Percentiles rank a stretch among this genome's conserved stretches.
These are phyloP conservation scores for Mizuhopecten yessoensis DNA, from an alignment of 1,140 invertebrate genomes.

Conservation along the genomic window DNA sequence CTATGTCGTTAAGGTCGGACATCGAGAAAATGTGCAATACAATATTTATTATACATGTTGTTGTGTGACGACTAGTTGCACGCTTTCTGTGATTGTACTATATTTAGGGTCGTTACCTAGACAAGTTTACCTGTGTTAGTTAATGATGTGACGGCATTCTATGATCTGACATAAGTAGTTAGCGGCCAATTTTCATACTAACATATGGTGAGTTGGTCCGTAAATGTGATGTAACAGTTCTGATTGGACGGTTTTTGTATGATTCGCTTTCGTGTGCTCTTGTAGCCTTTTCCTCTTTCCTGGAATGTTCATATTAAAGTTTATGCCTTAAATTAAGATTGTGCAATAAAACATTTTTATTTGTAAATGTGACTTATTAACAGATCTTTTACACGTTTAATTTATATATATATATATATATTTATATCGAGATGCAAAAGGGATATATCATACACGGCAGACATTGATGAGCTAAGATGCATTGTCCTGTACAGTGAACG, in stretches of 20 bases:
- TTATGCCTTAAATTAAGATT: background rate
- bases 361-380: slow-evolving; percentile 29
- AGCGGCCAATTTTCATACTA: slow-evolving; percentile 6
- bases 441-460: slow-evolving; percentile 33
- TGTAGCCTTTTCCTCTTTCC: background rate
- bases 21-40: slow-evolving; percentile 3
- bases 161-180: slow-evolving; percentile 4
- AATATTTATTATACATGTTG: slow-evolving; percentile 35
- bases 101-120: background rate
- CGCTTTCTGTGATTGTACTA: slow-evolving; percentile 24
- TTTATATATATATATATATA: slow-evolving; percentile 20
- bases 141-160: background rate
- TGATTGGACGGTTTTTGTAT: slow-evolving; percentile 21
- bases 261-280: slow-evolving; percentile 25
- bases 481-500: background rate
- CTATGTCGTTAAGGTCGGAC: background rate
- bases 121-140: background rate
- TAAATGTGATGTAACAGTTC: slow-evolving; percentile 7
- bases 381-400: slow-evolving; percentile 28
- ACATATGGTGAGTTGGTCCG: background rate
- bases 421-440: slow-evolving; percentile 39
- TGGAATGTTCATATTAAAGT: slow-evolving; percentile 1
- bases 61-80: background rate
- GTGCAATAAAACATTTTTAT: slow-evolving; percentile 12
- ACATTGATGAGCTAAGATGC: slow-evolving; percentile 3